Evolutionary conservation across 2,797 vertebrate species (phyloP).

Genomic region (Chiropotes sagulatus): DNA sequence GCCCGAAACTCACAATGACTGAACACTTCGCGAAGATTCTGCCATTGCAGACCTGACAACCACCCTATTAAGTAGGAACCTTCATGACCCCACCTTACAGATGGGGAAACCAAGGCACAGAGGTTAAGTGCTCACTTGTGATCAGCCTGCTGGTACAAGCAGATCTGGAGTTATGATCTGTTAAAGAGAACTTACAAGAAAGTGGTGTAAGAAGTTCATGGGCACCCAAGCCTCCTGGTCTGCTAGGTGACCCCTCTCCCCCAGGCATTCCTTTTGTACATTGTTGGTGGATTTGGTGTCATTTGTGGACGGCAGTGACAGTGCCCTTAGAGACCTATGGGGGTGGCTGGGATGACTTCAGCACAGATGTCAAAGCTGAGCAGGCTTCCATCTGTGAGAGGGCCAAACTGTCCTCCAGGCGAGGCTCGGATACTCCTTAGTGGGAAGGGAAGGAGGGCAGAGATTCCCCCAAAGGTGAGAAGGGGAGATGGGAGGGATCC

Average conservation of each 20-base stretch:
- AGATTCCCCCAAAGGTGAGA: not conserved
- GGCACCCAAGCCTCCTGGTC: not conserved
- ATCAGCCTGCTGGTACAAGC: too few species aligned
- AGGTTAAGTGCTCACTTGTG: not conserved
- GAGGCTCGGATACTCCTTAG: not conserved
- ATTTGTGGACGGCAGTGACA: not conserved
- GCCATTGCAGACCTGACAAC: not conserved
- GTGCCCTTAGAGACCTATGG: not conserved
- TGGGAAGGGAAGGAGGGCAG: not conserved
- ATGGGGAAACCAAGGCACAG: not conserved
- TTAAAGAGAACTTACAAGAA: not conserved
- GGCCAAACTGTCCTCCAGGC: not conserved
- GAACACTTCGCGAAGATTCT: rapidly evolving
- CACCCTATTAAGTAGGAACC: rapidly evolving
- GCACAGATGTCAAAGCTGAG: not conserved
- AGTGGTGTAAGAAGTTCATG: not conserved
- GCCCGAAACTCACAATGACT: rapidly evolving
- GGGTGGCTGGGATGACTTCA: not conserved
- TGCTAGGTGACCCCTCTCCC: too few species aligned
- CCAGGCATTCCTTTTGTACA: not conserved
- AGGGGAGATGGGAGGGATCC: not conserved
- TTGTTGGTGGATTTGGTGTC: not conserved
- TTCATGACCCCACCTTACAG: rapidly evolving
- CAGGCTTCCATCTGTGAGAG: not conserved
- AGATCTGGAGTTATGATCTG: not conserved